Evolutionary conservation across 2,888 invertebrate species (phyloP), one percentile per base, ranked within the genome.

Genomic region (Antitype chi): DNA sequence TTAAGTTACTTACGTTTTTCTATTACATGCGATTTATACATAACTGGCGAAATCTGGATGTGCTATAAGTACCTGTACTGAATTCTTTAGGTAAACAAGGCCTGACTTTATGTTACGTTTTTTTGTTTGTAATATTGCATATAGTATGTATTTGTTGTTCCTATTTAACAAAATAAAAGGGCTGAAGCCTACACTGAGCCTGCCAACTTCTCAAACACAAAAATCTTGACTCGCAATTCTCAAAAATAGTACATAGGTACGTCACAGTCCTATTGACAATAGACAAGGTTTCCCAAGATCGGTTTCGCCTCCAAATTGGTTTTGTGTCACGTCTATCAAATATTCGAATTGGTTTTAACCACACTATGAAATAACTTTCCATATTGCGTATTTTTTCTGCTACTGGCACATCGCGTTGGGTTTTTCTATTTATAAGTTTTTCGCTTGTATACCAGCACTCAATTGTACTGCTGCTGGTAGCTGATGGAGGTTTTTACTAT

Each of bases 271-370:
- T 72, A 86, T 86, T 84, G 89, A 87, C 89, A 88, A 89, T 87
- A 89, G 87, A 89, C 81, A 89, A 84, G 85, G 86, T 88, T 79
- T 78, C 78, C 79, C 82, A 87, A 90, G 89, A 89, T 91, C 89
- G 89, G 91, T 91, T 91, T 91, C 90, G 86, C 85, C 79, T 85
- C 87, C 85, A 91, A 94, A 94, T 94, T 94, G 93, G 92, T 93
- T 94, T 93, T 91, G 90, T 93, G 93, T 92, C 93, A 91, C 89
- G 87, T 91, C 91, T 91, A 91, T 92, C 94, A 92, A 92, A 95
- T 94, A 93, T 94, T 92, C 91, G 93, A 94, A 95, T 95, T 95
- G 95, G 93, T 93, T 95, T 94, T 93, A 93, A 95, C 95, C 95
- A 93, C 95, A 94, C 92, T 88, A 87, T 87, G 89, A 91, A 92